Evolutionary conservation across 2,888 invertebrate species (phyloP).

Genomic region (Aromia moschata): DNA sequence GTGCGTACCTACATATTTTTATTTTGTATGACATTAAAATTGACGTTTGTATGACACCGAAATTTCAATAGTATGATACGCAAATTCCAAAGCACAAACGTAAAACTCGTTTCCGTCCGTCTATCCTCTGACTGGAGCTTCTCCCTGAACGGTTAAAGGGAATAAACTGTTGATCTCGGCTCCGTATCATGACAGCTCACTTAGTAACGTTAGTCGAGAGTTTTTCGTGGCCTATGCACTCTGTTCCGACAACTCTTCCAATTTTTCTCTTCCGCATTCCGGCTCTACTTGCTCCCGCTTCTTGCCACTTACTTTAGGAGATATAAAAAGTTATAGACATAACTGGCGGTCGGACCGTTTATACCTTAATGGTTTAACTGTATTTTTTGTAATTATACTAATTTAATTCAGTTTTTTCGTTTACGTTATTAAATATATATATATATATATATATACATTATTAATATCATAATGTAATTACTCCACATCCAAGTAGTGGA

Average conservation of each 20-base stretch:
- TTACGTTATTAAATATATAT: too few species aligned
- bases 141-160: constrained; percentile 40
- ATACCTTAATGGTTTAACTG: constrained; percentile 20
- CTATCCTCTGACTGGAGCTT: constrained; percentile 12
- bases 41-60: too few species aligned
- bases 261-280: constrained; percentile 58
- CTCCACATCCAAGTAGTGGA: too few species aligned
- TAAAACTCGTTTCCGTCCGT: constrained; percentile 3
- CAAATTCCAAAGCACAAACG: constrained; percentile 11
- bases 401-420: too few species aligned
- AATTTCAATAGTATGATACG: too few species aligned
- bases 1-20: too few species aligned
- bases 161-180: constrained; percentile 55
- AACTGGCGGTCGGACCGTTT: constrained; percentile 29
- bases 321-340: constrained; percentile 14
- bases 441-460: too few species aligned
- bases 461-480: too few species aligned
- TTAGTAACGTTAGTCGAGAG: constrained; percentile 55
- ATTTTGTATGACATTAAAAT: too few species aligned
- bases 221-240: constrained; percentile 59
- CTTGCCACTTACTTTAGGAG: constrained; percentile 23
- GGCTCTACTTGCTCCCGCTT: constrained; percentile 31
- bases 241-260: constrained; percentile 59
- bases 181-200: constrained; percentile 55
- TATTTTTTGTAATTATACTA: constrained; percentile 3